Evolutionary conservation across 2,113 vertebrate species (phyloP).

Genomic region (Cariama cristata): DNA sequence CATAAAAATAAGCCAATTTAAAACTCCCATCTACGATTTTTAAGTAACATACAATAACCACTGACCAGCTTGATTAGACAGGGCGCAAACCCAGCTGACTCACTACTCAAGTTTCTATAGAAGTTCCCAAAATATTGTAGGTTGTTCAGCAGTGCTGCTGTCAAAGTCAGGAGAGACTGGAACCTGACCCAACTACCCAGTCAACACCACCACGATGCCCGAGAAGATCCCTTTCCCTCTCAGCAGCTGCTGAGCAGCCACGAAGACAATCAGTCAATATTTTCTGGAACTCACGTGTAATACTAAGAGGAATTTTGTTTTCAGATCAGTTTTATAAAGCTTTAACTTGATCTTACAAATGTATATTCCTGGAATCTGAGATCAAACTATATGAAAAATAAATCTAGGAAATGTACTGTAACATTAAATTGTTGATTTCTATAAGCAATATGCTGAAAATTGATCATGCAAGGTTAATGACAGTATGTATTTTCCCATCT

Average conservation of each 20-base stretch:
- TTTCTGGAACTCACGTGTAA: not conserved
- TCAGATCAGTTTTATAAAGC: not conserved
- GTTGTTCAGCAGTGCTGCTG: not conserved
- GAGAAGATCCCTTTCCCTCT: no score
- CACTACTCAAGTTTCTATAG: no score
- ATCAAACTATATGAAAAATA: accelerated
- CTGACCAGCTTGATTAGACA: not conserved
- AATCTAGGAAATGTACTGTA: accelerated
- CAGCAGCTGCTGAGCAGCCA: not conserved
- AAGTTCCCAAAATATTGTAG: not conserved
- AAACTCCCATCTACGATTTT: not conserved
- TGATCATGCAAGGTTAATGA: not conserved
- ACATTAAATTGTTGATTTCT: not conserved
- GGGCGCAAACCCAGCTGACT: not conserved
- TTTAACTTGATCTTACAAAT: not conserved
- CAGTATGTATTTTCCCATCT: not conserved
- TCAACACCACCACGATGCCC: accelerated
- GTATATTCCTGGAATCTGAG: not conserved
- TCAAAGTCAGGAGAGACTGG: not conserved
- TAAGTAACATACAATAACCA: no score
- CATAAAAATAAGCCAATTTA: not conserved
- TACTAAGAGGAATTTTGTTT: not conserved
- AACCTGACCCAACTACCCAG: accelerated
- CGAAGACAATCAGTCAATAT: accelerated
- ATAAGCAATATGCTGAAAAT: accelerated